phyloP scores from a whole-genome alignment of 1,140 invertebrate species.

The Conus ventricosus region DNA sequence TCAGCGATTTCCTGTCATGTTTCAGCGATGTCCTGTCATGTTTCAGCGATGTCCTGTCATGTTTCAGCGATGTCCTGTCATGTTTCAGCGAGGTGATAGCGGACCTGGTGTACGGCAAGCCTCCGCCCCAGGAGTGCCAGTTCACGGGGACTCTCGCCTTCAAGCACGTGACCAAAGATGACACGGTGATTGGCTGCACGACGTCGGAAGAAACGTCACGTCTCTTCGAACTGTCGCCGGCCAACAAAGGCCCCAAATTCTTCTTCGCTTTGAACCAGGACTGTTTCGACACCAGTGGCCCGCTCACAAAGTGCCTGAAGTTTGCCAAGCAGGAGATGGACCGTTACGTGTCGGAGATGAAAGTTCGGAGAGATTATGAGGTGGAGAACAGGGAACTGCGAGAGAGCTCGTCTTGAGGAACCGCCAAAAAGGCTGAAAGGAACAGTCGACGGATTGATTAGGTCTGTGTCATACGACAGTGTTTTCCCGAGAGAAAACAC shows the following conservation, averaged over 20 bases:
- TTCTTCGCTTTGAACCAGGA: slow-evolving; percentile 54
- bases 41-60: no score
- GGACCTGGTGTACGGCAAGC: slow-evolving; percentile 56
- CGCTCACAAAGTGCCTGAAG: slow-evolving; percentile 44
- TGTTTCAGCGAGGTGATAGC: slow-evolving; percentile 33
- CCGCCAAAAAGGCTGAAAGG: not conserved
- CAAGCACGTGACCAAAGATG: slow-evolving; percentile 60
- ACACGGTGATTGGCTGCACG: slow-evolving; percentile 61
- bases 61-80: no score
- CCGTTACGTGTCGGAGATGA: slow-evolving; percentile 58
- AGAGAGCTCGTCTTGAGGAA: not conserved
- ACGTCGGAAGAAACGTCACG: slow-evolving; percentile 44
- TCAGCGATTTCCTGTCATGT: not conserved
- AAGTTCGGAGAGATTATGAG: slow-evolving; percentile 57
- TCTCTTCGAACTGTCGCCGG: slow-evolving; percentile 62
- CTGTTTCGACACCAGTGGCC: slow-evolving; percentile 42
- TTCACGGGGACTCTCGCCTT: slow-evolving; percentile 63
- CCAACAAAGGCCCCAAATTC: slow-evolving; percentile 55
- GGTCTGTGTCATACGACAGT: not conserved
- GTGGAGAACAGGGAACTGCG: slow-evolving; percentile 42
- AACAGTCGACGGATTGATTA: not conserved
- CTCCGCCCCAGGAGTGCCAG: slow-evolving; percentile 59
- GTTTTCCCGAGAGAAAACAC: not conserved
- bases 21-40: not conserved
- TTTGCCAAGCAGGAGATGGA: slow-evolving; percentile 49